Conservation (phyloP, 2,797 vertebrate species). For the Argyrosomus regius region DNA sequence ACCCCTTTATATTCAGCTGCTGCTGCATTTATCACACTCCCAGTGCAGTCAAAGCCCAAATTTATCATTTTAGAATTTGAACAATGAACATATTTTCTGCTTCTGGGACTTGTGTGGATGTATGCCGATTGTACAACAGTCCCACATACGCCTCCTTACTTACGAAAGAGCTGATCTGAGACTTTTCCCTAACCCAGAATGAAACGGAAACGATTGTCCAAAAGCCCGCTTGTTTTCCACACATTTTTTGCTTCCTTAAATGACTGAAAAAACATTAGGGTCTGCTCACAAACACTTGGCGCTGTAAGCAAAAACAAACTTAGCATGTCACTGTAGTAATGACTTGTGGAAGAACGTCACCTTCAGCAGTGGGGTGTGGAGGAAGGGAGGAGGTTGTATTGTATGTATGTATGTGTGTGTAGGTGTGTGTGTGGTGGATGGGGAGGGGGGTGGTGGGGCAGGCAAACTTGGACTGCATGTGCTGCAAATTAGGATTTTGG, state of each 20-base stretch:
- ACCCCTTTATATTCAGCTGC: constrained; percentile 19
- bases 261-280: constrained; percentile 53
- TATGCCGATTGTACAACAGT: neutral
- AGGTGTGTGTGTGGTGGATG: constrained; percentile 23
- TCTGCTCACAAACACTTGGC: constrained; percentile 49
- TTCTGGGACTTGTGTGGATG: neutral
- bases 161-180: constrained; percentile 50
- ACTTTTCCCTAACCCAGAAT: constrained; percentile 51
- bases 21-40: constrained; percentile 21
- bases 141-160: neutral
- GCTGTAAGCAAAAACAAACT: constrained; percentile 72
- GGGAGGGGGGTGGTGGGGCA: constrained; percentile 23
- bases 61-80: constrained; percentile 17
- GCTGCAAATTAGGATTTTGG: constrained; percentile 75
- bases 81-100: neutral
- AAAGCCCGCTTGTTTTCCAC: constrained; percentile 44
- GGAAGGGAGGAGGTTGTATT: constrained; percentile 39
- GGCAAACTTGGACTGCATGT: constrained; percentile 68
- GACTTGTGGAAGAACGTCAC: constrained; percentile 74
- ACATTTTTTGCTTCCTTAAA: constrained; percentile 64
- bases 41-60: neutral
- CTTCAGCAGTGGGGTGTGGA: constrained; percentile 52
- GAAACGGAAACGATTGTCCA: constrained; percentile 66
- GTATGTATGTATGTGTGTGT: constrained; percentile 21
- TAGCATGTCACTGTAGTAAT: constrained; percentile 69